phyloP scores from a whole-genome alignment of 2,888 invertebrate species.

The Cerceris rybyensis region DNA sequence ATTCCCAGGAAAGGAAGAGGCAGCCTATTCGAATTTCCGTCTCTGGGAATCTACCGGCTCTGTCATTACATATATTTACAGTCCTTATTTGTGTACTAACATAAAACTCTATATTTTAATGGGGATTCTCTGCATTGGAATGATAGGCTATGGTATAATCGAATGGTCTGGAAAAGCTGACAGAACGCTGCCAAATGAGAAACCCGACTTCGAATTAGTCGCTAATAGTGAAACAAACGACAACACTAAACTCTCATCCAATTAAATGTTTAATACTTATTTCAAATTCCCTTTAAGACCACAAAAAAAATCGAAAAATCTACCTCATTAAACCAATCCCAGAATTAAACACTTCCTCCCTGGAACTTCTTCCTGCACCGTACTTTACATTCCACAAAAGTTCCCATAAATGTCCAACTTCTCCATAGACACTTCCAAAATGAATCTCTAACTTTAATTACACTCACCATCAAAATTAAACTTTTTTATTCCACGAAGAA shows the following conservation, averaged over 20 bases:
- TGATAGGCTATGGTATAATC: slow-evolving; percentile 88
- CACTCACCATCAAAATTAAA: too few relatives aligned
- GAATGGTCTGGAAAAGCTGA: slow-evolving; percentile 81
- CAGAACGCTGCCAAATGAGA: slow-evolving; percentile 51
- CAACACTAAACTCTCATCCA: slow-evolving; percentile 32
- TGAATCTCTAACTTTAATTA: too few relatives aligned
- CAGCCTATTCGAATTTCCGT: slow-evolving; percentile 95
- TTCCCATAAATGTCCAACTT: too few relatives aligned
- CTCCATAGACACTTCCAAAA: too few relatives aligned
- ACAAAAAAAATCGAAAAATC: too few relatives aligned
- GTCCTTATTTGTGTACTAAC: slow-evolving; percentile 89
- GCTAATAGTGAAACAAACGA: slow-evolving; percentile 55
- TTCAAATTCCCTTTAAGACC: neutral
- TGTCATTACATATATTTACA: slow-evolving; percentile 91
- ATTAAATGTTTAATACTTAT: neutral
- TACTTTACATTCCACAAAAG: too few relatives aligned
- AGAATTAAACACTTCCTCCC: too few relatives aligned
- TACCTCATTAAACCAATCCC: too few relatives aligned
- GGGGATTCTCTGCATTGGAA: slow-evolving; percentile 87
- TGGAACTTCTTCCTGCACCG: too few relatives aligned
- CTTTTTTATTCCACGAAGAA: too few relatives aligned
- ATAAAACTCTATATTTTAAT: slow-evolving; percentile 88
- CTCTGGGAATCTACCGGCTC: slow-evolving; percentile 96
- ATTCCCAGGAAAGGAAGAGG: slow-evolving; percentile 93
- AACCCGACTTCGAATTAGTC: slow-evolving; percentile 78